Conservation (phyloP, 2,888 invertebrate genomes). For the Lithophane leautieri region DNA sequence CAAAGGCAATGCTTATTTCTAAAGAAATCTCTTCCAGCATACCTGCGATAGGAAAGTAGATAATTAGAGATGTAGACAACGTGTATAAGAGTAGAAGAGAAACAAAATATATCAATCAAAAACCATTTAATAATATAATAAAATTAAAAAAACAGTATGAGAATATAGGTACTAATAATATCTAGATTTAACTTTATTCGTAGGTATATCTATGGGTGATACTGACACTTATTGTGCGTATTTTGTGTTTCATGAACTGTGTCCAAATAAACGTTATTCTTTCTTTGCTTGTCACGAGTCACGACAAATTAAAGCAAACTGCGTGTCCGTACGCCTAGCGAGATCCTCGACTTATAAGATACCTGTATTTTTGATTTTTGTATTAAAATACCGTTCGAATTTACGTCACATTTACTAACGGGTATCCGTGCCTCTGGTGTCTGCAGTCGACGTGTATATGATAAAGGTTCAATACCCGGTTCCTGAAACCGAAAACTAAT, state of each 20-base stretch:
- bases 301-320: background rate
- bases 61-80: too few relatives aligned
- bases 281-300: background rate
- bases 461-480: background rate
- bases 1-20: too few relatives aligned
- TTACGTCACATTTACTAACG: background rate
- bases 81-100: too few relatives aligned
- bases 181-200: background rate
- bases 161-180: too few relatives aligned
- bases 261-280: too few relatives aligned
- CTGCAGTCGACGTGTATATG: background rate
- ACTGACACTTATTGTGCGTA: background rate
- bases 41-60: too few relatives aligned
- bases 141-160: too few relatives aligned
- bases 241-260: too few relatives aligned
- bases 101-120: too few relatives aligned
- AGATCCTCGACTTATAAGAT: background rate
- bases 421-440: background rate
- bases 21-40: too few relatives aligned
- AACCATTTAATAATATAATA: too few relatives aligned
- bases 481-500: background rate
- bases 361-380: background rate
- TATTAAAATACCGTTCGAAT: background rate
- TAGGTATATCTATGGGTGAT: background rate
- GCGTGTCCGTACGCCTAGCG: background rate